phyloP scores from a whole-genome alignment of 2,797 vertebrate species.

The Epinephelus awoara region DNA sequence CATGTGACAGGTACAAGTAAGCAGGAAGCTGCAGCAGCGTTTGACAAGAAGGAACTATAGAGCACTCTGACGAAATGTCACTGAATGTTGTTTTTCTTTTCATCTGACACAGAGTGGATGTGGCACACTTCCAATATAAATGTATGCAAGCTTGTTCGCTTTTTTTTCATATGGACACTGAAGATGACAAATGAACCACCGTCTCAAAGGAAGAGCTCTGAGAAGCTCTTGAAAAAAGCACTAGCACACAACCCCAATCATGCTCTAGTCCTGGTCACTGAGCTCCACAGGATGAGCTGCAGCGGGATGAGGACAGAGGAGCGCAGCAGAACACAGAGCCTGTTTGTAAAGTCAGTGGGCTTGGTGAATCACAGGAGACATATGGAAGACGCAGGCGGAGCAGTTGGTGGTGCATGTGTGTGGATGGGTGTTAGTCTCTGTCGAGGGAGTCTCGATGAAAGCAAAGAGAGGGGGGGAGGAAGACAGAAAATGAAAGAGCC shows the following conservation, averaged over 20 bases:
- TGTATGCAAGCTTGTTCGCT: neutral
- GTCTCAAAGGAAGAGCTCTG: constrained; percentile 3
- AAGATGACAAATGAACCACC: constrained; percentile 12
- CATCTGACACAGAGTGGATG: neutral
- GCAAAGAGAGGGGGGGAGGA: constrained; percentile 21
- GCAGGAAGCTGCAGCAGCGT: neutral
- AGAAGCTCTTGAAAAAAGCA: constrained; percentile 36
- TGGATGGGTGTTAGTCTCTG: constrained; percentile 50
- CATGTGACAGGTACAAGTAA: neutral
- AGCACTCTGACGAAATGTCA: constrained; percentile 7
- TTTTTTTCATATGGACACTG: neutral
- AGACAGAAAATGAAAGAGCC: constrained; percentile 43
- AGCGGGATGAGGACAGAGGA: constrained; percentile 17
- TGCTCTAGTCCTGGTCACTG: constrained; percentile 17
- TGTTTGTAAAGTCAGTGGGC: constrained; percentile 29
- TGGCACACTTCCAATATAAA: neutral
- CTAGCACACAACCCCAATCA: neutral
- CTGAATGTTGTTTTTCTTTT: constrained; percentile 3
- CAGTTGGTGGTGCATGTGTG: constrained; percentile 53
- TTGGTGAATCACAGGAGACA: constrained; percentile 39
- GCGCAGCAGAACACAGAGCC: constrained; percentile 30
- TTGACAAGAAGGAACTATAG: neutral
- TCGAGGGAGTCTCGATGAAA: constrained; percentile 71
- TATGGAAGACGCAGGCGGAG: constrained; percentile 22
- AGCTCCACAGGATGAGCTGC: constrained; percentile 28